phyloP scores from a whole-genome alignment of 2,888 invertebrate species.

The Microplitis deprimator region DNA sequence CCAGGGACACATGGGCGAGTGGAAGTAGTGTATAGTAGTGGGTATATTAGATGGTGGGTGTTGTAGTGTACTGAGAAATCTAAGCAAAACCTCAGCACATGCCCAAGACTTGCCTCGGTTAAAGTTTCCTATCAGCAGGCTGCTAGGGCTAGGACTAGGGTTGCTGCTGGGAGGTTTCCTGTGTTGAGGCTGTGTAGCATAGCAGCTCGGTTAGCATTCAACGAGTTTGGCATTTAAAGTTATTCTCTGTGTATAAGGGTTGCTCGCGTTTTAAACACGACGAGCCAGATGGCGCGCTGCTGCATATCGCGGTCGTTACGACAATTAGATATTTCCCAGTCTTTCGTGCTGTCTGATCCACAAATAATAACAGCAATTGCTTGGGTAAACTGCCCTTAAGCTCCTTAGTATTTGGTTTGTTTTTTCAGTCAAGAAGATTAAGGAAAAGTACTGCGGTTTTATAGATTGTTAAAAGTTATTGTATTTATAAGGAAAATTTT shows the following conservation, averaged over 20 bases:
- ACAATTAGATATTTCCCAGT: conserved; percentile 65
- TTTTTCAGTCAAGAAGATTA: neutral
- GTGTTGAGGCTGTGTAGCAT: neutral
- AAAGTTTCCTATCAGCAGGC: neutral
- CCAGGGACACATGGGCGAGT: conserved; percentile 28
- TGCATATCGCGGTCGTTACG: conserved; percentile 65
- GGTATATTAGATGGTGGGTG: neutral
- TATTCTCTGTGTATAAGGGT: conserved; percentile 20
- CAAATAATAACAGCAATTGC: conserved; percentile 63
- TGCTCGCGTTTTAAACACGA: conserved; percentile 46
- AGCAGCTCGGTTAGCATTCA: neutral
- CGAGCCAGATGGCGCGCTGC: conserved; percentile 64
- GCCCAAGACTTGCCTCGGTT: neutral
- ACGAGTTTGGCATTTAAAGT: conserved; percentile 8
- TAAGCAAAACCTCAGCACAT: neutral
- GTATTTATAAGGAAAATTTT: too few relatives aligned
- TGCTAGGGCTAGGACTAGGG: neutral
- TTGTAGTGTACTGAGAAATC: neutral
- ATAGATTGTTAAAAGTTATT: too few relatives aligned
- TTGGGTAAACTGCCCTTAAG: neutral
- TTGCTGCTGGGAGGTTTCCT: neutral
- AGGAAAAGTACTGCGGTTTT: too few relatives aligned
- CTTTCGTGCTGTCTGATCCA: conserved; percentile 55
- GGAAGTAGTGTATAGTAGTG: neutral
- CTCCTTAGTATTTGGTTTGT: neutral